Percentiles rank a stretch among this genome's conserved stretches.
Evolutionary conservation across 2,113 vertebrate species (phyloP).

Genomic region (Hirundichthys speculiger): DNA sequence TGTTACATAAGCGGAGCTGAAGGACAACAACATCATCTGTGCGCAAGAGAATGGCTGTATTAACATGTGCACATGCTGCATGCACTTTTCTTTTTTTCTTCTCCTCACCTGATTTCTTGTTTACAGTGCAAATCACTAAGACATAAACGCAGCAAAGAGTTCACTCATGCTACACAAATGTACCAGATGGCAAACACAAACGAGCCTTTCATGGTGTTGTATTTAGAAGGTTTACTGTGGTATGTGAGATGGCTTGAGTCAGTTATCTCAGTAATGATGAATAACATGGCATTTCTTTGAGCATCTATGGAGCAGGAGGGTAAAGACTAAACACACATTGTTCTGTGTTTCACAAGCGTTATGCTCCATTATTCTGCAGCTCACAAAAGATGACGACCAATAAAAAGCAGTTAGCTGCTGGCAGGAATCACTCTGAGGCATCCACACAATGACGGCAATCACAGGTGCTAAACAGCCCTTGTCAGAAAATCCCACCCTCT

Average conservation of each 20-base stretch:
- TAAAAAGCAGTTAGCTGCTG: slow-evolving; percentile 37
- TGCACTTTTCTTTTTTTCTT: slow-evolving; percentile 7
- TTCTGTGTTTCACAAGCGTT: slow-evolving; percentile 23
- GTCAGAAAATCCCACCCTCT: slow-evolving; percentile 50
- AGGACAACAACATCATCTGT: slow-evolving; percentile 27
- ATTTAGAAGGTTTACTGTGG: slow-evolving; percentile 29
- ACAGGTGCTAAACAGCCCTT: slow-evolving; percentile 63
- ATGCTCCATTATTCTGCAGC: slow-evolving; percentile 37
- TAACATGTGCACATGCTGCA: slow-evolving; percentile 16
- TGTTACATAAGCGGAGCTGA: slow-evolving; percentile 52
- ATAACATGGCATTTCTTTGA: slow-evolving; percentile 16
- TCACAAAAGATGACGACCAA: slow-evolving; percentile 42
- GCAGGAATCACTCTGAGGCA: slow-evolving; percentile 23
- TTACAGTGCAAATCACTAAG: slow-evolving; percentile 54
- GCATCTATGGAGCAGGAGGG: slow-evolving; percentile 1
- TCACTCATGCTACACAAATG: slow-evolving; percentile 47
- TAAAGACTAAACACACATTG: slow-evolving; percentile 4
- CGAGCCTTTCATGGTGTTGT: slow-evolving; percentile 28
- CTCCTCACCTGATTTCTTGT: slow-evolving; percentile 45
- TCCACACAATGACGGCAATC: slow-evolving; percentile 46
- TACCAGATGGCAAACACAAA: slow-evolving; percentile 68
- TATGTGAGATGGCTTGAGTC: slow-evolving; percentile 13
- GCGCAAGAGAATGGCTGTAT: slow-evolving; percentile 4
- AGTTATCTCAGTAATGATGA: slow-evolving; percentile 11
- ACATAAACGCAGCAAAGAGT: slow-evolving; percentile 51